Evolutionary conservation across 2,113 vertebrate species (phyloP).

Genomic region (Seriola dumerili): DNA sequence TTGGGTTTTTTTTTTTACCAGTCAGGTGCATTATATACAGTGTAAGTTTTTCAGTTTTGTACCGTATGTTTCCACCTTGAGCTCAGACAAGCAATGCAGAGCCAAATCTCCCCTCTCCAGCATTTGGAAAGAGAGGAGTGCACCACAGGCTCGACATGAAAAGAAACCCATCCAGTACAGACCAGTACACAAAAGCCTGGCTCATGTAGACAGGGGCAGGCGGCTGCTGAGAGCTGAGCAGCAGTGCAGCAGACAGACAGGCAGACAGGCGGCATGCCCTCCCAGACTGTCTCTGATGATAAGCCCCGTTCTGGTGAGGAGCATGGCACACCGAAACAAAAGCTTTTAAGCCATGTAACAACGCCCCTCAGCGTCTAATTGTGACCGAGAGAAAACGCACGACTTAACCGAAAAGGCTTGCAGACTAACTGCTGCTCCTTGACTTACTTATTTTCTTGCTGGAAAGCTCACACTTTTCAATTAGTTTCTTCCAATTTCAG

Average conservation of each 20-base stretch:
- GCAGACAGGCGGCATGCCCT: slow-evolving; percentile 73
- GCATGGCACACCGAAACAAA: slow-evolving; percentile 66
- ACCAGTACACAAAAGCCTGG: slow-evolving; percentile 73
- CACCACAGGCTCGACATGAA: slow-evolving; percentile 55
- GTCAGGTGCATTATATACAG: neutral
- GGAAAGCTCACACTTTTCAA: neutral
- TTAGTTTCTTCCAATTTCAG: slow-evolving; percentile 9
- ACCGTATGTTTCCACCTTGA: slow-evolving; percentile 1
- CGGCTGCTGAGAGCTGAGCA: slow-evolving; percentile 70
- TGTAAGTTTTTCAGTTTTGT: neutral
- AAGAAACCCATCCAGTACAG: slow-evolving; percentile 59
- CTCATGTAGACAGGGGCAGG: slow-evolving; percentile 68
- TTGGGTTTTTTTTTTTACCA: neutral
- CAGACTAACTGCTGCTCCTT: neutral
- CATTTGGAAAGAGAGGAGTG: slow-evolving; percentile 50
- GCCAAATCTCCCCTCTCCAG: slow-evolving; percentile 23
- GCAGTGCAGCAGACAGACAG: slow-evolving; percentile 45
- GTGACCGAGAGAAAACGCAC: slow-evolving; percentile 31
- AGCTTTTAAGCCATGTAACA: slow-evolving; percentile 57
- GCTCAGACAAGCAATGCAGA: slow-evolving; percentile 11
- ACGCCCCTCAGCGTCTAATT: slow-evolving; percentile 44
- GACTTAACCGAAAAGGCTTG: slow-evolving; percentile 2
- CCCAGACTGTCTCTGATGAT: slow-evolving; percentile 69
- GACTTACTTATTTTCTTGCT: neutral
- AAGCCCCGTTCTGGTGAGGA: slow-evolving; percentile 59